Evolutionary conservation across 2,113 vertebrate genomes (phyloP), one percentile per base, ranked within the genome.

Genomic region (Neotragus moschatus): DNA sequence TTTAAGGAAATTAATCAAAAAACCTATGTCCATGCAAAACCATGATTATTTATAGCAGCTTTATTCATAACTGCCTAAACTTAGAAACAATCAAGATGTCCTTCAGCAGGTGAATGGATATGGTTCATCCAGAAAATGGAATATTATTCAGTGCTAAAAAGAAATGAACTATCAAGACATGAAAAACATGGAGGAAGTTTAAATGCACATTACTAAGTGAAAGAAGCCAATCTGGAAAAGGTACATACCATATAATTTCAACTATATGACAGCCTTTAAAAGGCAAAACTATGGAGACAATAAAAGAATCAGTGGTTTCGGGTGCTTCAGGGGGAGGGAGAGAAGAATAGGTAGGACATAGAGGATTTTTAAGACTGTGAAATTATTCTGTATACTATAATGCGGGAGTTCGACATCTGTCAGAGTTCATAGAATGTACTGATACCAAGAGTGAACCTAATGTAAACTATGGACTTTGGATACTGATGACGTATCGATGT

Each of bases 31-130:
- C 25, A 55, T 21, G 80, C 51, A 95, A 95, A 95, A 60, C 45
- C 51, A 53, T 49, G 55, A 79, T 55, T 87, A 16, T 75, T 82
- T 63, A 70, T 87, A 73, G 82, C n/a, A 73, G 17, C 43, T 87
- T 28, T 73, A 73, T 51, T 96, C n/a, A 91, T 45, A 94, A 82
- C 70, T 80, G 23, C 45, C n/a, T 45, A 94, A 87, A 75, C 45
- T 86, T 92, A 43, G 51, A 94, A 94, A 14, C 58, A 96, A 91
- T 45, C 56, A 73, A 96, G 23, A 86, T 96, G 60, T 73, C 33
- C 25, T 90, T 90, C 13, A 70, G 55, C 30, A 81, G 60, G 33
- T 82, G 47, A 96, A 30, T 82, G 19, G 36, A 90, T 86, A 49
- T 95, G 36, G 11, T 36, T 84, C 5, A 49, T 63, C 26, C 39